phyloP scores from a whole-genome alignment of 2,113 vertebrate species.

The Holacanthus passer region DNA sequence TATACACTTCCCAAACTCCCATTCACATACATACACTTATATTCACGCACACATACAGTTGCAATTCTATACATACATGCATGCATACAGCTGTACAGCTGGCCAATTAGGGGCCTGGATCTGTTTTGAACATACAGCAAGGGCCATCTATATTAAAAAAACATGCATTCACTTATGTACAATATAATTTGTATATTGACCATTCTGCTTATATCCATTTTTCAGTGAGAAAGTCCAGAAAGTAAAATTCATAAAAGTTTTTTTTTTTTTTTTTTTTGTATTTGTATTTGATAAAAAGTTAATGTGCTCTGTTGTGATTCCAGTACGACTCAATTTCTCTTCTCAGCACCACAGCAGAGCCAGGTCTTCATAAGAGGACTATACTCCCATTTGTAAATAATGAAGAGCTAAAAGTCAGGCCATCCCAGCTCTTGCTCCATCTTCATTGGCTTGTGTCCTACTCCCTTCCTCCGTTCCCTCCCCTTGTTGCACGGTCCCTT shows the following conservation, averaged over 20 bases:
- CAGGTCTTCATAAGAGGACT: constrained; percentile 52
- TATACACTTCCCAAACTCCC: constrained; percentile 42
- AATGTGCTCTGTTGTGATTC: constrained; percentile 67
- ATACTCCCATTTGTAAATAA: constrained; percentile 49
- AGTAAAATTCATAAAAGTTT: constrained; percentile 66
- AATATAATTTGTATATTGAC: constrained; percentile 69
- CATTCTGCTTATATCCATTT: constrained; percentile 46
- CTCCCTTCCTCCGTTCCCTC: not conserved
- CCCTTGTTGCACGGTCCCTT: constrained; percentile 20
- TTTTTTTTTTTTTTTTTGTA: constrained; percentile 40
- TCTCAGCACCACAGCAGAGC: constrained; percentile 60
- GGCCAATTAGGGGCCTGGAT: constrained; percentile 58
- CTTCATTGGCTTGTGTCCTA: constrained; percentile 54
- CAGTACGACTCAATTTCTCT: constrained; percentile 35
- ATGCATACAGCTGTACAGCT: constrained; percentile 64
- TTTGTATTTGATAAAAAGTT: constrained; percentile 73
- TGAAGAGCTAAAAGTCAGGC: constrained; percentile 53
- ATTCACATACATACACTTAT: constrained; percentile 17
- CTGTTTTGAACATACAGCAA: constrained; percentile 56
- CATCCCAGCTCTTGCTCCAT: constrained; percentile 27
- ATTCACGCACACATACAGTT: constrained; percentile 29
- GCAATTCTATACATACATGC: constrained; percentile 53
- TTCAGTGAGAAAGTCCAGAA: constrained; percentile 64
- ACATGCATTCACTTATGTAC: constrained; percentile 81
- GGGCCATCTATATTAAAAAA: constrained; percentile 55